A percentile compares a stretch with the other conserved stretches of the same genome.
phyloP scores from a whole-genome alignment of 2,113 vertebrate genomes.

The mouse (Mus musculus) region GRCm39 chr16:60004001-60004500 shows the following conservation, averaged over 20 bases:
- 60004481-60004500: too few relatives aligned
- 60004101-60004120: conserved; percentile 2
- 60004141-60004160: background rate
- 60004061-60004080: conserved; percentile 39
- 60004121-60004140: conserved; percentile 19
- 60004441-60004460: too few relatives aligned
- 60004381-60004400: too few relatives aligned
- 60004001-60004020: conserved; percentile 54
- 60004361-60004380: background rate
- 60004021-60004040: conserved; percentile 48
- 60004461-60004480: too few relatives aligned
- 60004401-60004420: too few relatives aligned
- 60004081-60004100: conserved; percentile 49
- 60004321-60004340: background rate
- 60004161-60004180: background rate
- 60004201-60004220: conserved; percentile 24
- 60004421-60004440: too few relatives aligned
- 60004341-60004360: background rate
- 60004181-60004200: conserved; percentile 6
- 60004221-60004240: background rate
- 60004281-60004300: background rate
- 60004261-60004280: background rate
- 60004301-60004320: background rate
- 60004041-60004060: background rate
- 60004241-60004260: background rate